These are phyloP conservation scores for Schlechtendalia chinensis DNA, from an alignment of 1,140 invertebrate genomes.

Conservation along the genomic window DNA sequence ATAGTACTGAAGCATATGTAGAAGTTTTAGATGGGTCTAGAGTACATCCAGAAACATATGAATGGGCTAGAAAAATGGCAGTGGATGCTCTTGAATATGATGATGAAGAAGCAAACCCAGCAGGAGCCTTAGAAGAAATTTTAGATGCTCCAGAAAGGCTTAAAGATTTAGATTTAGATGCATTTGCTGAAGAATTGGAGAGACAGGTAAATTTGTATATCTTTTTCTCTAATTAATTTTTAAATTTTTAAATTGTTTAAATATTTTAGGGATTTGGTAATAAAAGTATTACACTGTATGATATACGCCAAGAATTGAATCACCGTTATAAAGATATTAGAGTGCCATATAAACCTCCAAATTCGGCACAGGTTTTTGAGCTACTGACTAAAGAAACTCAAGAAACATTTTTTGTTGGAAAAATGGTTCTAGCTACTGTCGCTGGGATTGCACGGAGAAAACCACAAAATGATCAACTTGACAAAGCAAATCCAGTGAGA, in stretches of 20 bases:
- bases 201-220: constrained; percentile 66
- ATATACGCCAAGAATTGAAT: constrained; percentile 94
- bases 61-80: constrained; percentile 99
- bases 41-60: constrained; percentile 98
- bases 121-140: constrained; percentile 95
- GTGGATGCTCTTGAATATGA: constrained; percentile 98
- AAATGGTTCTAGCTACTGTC: constrained; percentile 76
- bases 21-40: constrained; percentile 96
- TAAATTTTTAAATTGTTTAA: constrained; percentile 42
- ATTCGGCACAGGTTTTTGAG: constrained; percentile 86
- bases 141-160: constrained; percentile 90
- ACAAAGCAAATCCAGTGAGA: constrained; percentile 90
- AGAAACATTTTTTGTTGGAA: constrained; percentile 91
- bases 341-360: constrained; percentile 73
- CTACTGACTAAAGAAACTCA: constrained; percentile 95
- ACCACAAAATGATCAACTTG: constrained; percentile 88
- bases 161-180: constrained; percentile 96
- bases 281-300: constrained; percentile 95
- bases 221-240: constrained; percentile 49
- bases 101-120: constrained; percentile 90
- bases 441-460: constrained; percentile 77
- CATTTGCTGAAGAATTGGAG: constrained; percentile 96
- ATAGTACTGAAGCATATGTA: constrained; percentile 90
- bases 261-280: constrained; percentile 79
- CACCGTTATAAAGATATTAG: constrained; percentile 93